Conservation (phyloP, 2,113 vertebrate genomes). For the Ochotona princeps region DNA sequence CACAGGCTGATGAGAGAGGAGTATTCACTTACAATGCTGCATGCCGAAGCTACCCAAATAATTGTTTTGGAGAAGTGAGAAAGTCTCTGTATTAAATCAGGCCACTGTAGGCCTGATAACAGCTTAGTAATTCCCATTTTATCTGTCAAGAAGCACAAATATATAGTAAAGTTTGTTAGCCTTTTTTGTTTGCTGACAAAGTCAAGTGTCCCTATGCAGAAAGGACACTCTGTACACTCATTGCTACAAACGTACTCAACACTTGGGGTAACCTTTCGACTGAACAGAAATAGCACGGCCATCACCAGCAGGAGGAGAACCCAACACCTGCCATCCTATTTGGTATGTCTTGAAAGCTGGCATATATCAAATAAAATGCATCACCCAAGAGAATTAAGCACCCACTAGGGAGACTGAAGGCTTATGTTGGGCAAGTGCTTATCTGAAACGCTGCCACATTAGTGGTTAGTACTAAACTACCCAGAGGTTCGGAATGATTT, state of each 20-base stretch:
- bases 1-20: background rate
- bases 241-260: slow-evolving; percentile 41
- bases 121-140: slow-evolving; percentile 66
- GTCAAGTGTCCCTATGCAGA: background rate
- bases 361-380: slow-evolving; percentile 4
- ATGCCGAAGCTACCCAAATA: slow-evolving; percentile 63
- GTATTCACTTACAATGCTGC: slow-evolving; percentile 54
- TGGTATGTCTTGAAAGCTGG: slow-evolving; percentile 25
- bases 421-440: background rate
- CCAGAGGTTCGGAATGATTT: background rate
- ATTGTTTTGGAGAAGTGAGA: slow-evolving; percentile 65
- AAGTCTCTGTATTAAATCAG: slow-evolving; percentile 60
- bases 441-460: background rate
- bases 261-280: slow-evolving; percentile 6
- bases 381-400: background rate
- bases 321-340: background rate
- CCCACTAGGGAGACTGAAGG: slow-evolving; percentile 20
- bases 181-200: slow-evolving; percentile 48
- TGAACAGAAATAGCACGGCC: slow-evolving; percentile 2
- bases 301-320: background rate
- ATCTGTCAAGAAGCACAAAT: slow-evolving; percentile 71
- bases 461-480: slow-evolving; percentile 15
- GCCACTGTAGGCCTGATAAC: slow-evolving; percentile 49
- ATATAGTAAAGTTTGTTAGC: slow-evolving; percentile 61
- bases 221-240: background rate